A percentile compares a stretch with the other conserved stretches of the same genome.
These are phyloP conservation scores for Lagorchestes hirsutus DNA, from an alignment of 2,797 vertebrate species.

Conservation along the genomic window DNA sequence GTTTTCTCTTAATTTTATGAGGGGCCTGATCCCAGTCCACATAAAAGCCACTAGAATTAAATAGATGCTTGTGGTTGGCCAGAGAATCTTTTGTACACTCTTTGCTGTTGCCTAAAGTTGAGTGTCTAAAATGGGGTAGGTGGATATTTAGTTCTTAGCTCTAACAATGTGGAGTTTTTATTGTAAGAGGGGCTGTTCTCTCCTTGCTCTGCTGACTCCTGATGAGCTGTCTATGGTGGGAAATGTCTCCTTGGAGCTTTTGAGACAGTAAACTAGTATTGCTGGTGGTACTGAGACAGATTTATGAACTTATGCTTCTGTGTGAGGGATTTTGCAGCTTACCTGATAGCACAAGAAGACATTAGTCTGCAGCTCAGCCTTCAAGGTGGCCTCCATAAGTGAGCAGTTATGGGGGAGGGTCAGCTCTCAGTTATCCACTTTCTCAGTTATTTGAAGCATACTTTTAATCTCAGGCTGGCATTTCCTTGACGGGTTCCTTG, in stretches of 20 bases:
- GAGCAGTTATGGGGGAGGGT: neutral
- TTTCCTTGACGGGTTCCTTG: neutral
- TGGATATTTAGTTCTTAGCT: conserved; percentile 40
- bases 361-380: conserved; percentile 27
- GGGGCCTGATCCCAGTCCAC: conserved; percentile 16
- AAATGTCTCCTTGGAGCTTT: conserved; percentile 70
- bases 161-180: conserved; percentile 22
- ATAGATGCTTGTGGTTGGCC: conserved; percentile 35
- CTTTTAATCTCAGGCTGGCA: conserved; percentile 27
- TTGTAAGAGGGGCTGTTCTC: conserved; percentile 43
- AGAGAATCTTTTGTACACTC: neutral
- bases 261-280: conserved; percentile 55
- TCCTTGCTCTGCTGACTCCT: conserved; percentile 57
- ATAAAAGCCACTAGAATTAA: conserved; percentile 45
- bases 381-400: neutral
- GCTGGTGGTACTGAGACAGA: conserved; percentile 51
- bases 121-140: neutral
- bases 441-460: neutral
- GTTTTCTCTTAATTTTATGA: conserved; percentile 48
- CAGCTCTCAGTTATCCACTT: conserved; percentile 6
- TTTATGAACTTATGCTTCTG: conserved; percentile 52
- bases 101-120: neutral
- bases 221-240: conserved; percentile 64
- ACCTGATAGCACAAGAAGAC: conserved; percentile 59
- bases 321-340: conserved; percentile 45